Conservation (phyloP, 2,888 invertebrate species). For the Coenonympha arcania region DNA sequence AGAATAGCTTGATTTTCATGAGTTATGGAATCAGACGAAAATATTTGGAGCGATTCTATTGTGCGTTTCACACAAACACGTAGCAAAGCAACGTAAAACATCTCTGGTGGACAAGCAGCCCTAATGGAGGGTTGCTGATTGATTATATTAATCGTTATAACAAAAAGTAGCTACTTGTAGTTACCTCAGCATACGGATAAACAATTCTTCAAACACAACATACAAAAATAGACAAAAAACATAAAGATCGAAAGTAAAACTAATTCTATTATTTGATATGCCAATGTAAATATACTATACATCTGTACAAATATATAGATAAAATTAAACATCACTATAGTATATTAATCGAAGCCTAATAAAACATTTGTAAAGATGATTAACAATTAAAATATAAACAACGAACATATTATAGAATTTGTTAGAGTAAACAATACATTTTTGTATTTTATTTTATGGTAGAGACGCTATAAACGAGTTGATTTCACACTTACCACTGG, state of each 20-base stretch:
- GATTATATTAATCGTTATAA: not conserved
- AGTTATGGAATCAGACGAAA: no score
- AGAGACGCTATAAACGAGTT: slow-evolving; percentile 10
- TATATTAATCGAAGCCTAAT: slow-evolving; percentile 13
- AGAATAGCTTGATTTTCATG: no score
- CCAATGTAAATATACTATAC: slow-evolving; percentile 60
- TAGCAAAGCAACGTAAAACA: no score
- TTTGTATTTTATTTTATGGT: not conserved
- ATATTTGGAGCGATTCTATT: no score
- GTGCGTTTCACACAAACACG: no score
- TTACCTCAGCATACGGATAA: slow-evolving; percentile 11
- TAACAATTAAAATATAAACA: slow-evolving; percentile 4
- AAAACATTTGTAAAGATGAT: slow-evolving; percentile 8
- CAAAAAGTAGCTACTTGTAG: slow-evolving; percentile 1
- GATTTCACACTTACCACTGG: slow-evolving; percentile 15
- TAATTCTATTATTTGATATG: slow-evolving; percentile 52
- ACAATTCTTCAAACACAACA: not conserved
- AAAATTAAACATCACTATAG: slow-evolving; percentile 24
- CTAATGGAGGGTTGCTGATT: no score
- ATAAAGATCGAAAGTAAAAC: slow-evolving; percentile 20
- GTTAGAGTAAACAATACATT: slow-evolving; percentile 18
- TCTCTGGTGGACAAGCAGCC: no score
- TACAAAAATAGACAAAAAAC: not conserved
- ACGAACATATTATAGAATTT: slow-evolving; percentile 23
- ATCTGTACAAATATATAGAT: slow-evolving; percentile 44